These are phyloP conservation scores for Triplophysa yarkandensis DNA, from an alignment of 2,797 vertebrate genomes.

Conservation along the genomic window DNA sequence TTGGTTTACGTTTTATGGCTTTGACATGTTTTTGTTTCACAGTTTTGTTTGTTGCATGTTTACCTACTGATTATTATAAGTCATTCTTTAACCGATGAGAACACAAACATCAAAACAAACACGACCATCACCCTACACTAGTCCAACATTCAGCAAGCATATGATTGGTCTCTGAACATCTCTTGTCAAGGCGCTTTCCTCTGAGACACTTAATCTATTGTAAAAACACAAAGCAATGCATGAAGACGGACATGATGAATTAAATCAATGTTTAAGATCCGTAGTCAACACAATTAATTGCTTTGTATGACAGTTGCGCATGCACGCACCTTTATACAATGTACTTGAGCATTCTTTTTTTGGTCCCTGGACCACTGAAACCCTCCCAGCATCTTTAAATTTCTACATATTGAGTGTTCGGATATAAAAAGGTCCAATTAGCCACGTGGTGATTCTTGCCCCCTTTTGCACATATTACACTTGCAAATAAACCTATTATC, in stretches of 20 bases:
- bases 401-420: slow-evolving; percentile 65
- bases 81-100: not conserved
- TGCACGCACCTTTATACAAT: not conserved
- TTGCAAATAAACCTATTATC: slow-evolving; percentile 70
- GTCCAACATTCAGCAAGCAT: not conserved
- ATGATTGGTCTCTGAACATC: not conserved
- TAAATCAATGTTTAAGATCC: slow-evolving; percentile 1
- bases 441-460: slow-evolving; percentile 31
- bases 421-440: slow-evolving; percentile 47
- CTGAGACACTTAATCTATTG: not conserved
- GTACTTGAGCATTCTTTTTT: slow-evolving; percentile 10
- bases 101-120: not conserved
- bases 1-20: not conserved
- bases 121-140: not conserved
- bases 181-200: not conserved
- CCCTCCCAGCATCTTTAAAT: slow-evolving; percentile 57
- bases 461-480: slow-evolving; percentile 61
- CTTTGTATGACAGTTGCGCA: not conserved
- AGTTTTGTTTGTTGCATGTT: not conserved
- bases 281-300: slow-evolving; percentile 12
- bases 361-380: slow-evolving; percentile 3
- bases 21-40: not conserved
- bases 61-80: not conserved
- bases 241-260: not conserved
- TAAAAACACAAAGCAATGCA: not conserved